Conservation (phyloP, 2,797 vertebrate genomes). For the Phoebastria nigripes region DNA sequence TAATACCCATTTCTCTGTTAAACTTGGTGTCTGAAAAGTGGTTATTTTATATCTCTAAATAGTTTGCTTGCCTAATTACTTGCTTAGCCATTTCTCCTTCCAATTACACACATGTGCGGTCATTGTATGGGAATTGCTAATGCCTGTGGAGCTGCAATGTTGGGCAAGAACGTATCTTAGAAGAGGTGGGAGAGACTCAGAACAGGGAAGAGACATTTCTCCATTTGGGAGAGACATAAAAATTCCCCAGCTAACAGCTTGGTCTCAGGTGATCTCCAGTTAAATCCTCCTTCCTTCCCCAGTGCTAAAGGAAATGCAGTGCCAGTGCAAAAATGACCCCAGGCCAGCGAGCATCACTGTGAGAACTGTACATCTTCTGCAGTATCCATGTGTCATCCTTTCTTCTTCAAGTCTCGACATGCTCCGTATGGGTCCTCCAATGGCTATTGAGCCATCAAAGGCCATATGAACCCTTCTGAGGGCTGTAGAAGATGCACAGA, state of each 20-base stretch:
- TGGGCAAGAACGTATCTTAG: background rate
- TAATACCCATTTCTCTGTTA: background rate
- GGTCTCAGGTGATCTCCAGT: accelerated
- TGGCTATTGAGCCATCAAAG: background rate
- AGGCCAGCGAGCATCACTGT: accelerated
- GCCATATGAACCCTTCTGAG: background rate
- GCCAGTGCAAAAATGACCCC: background rate
- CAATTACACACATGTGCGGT: background rate
- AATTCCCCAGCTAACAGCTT: background rate
- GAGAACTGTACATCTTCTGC: background rate
- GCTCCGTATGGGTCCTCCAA: background rate
- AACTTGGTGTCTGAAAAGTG: background rate
- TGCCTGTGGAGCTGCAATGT: background rate
- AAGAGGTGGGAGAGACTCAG: background rate
- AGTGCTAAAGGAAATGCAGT: background rate
- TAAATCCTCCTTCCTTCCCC: background rate
- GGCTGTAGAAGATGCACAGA: background rate
- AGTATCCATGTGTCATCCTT: accelerated
- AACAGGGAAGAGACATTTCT: background rate
- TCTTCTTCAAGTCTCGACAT: background rate
- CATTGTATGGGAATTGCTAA: background rate
- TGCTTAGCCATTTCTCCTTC: background rate
- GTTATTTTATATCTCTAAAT: constrained; percentile 1
- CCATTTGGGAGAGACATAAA: background rate
- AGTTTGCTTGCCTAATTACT: background rate